Conservation (phyloP, 2,113 vertebrate species). For the Platichthys flesus region DNA sequence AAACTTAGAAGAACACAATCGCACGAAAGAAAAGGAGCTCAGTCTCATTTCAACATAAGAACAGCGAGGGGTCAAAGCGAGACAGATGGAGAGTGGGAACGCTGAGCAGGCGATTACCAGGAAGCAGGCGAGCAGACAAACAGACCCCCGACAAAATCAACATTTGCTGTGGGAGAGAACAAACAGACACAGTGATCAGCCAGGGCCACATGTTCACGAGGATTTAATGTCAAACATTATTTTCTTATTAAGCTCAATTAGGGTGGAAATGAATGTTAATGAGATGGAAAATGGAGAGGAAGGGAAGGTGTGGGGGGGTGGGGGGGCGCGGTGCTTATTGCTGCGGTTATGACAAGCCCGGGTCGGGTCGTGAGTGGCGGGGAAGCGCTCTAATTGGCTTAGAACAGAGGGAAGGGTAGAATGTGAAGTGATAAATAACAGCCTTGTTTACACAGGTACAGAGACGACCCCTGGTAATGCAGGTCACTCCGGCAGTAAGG, state of each 20-base stretch:
- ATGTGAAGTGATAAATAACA: conserved; percentile 63
- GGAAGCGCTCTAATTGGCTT: conserved; percentile 62
- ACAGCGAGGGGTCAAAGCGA: conserved; percentile 34
- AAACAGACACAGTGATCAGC: conserved; percentile 62
- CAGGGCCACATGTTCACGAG: conserved; percentile 69
- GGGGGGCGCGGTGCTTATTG: conserved; percentile 29
- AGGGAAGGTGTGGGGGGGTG: conserved; percentile 10
- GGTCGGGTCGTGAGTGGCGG: conserved; percentile 34
- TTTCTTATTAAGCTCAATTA: conserved; percentile 88
- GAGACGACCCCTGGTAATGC: conserved; percentile 54
- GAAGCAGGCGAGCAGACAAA: conserved; percentile 19
- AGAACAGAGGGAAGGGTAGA: conserved; percentile 42
- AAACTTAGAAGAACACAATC: conserved; percentile 17
- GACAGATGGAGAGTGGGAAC: conserved; percentile 38
- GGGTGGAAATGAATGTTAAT: conserved; percentile 88
- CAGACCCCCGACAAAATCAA: conserved; percentile 54
- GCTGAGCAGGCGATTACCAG: conserved; percentile 39
- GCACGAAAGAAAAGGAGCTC: not conserved
- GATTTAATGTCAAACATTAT: conserved; percentile 85
- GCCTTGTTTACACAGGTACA: conserved; percentile 71
- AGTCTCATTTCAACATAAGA: conserved; percentile 11
- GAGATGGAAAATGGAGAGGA: conserved; percentile 89
- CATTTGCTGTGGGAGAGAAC: conserved; percentile 51
- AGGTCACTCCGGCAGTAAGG: conserved; percentile 46
- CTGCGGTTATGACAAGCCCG: conserved; percentile 42